Conservation (phyloP, 2,888 invertebrate genomes). For the Nemotelus pantherinus region DNA sequence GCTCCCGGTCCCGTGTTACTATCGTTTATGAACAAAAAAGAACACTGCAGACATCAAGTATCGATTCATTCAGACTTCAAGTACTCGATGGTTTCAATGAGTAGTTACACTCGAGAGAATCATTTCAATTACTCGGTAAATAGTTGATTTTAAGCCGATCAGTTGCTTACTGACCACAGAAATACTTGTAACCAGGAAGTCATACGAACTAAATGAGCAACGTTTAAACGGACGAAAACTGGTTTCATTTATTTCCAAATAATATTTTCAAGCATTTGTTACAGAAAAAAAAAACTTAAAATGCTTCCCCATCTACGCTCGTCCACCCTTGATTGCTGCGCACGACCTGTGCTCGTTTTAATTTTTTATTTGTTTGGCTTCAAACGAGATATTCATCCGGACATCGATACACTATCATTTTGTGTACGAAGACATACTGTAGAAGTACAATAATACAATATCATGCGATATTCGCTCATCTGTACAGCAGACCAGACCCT, state of each 20-base stretch:
- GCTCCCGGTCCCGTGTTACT: constrained; percentile 7
- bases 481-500: neutral
- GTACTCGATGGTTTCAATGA: constrained; percentile 25
- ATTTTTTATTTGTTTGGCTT: constrained; percentile 34
- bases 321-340: too few relatives aligned
- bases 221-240: too few relatives aligned
- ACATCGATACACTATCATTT: constrained; percentile 7
- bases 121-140: constrained; percentile 36
- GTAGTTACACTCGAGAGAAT: constrained; percentile 24
- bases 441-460: too few relatives aligned
- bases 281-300: too few relatives aligned
- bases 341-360: neutral
- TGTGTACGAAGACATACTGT: neutral
- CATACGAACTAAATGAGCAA: too few relatives aligned
- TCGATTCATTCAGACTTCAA: constrained; percentile 12
- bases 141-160: neutral
- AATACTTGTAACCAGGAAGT: too few relatives aligned
- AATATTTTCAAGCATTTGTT: too few relatives aligned
- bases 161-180: neutral
- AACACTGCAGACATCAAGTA: constrained; percentile 24
- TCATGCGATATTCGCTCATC: too few relatives aligned
- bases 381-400: constrained; percentile 23
- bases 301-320: too few relatives aligned
- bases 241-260: too few relatives aligned
- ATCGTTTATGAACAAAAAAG: constrained; percentile 1